A percentile compares a stretch with the other conserved stretches of the same genome.
Evolutionary conservation across 2,888 invertebrate genomes (phyloP).

Genomic region (Eristalis arbustorum): DNA sequence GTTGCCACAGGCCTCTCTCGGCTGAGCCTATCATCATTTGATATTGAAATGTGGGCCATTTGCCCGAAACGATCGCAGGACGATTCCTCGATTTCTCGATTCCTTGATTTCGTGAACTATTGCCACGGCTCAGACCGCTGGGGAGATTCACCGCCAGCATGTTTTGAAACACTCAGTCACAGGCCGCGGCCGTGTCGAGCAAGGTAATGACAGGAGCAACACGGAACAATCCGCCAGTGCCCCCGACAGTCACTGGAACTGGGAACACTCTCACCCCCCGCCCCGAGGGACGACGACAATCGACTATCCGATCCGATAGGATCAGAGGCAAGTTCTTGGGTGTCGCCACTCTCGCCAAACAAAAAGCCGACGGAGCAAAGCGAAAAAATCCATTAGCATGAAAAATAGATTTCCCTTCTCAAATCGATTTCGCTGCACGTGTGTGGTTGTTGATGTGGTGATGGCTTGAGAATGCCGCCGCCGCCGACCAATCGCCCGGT

Average conservation of each 20-base stretch:
- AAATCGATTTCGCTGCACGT: conserved; percentile 55
- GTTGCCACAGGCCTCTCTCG: conserved; percentile 1
- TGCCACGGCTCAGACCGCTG: background rate
- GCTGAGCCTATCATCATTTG: conserved; percentile 47
- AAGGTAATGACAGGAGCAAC: conserved; percentile 55
- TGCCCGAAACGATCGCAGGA: conserved; percentile 28
- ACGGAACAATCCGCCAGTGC: conserved; percentile 63
- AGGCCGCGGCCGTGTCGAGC: background rate
- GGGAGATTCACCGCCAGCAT: conserved; percentile 25
- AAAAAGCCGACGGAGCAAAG: conserved; percentile 27
- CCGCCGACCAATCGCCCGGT: background rate
- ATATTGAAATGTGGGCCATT: conserved; percentile 64
- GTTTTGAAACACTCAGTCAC: conserved; percentile 52
- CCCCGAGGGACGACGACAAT: background rate
- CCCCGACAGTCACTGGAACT: conserved; percentile 59
- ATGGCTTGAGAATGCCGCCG: background rate
- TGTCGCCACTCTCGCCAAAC: background rate
- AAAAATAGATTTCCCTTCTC: conserved; percentile 66
- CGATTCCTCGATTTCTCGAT: conserved; percentile 3
- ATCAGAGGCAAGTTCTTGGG: background rate
- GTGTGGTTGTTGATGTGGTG: background rate
- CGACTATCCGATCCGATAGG: background rate
- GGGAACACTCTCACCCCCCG: conserved; percentile 34
- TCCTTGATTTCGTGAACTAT: background rate
- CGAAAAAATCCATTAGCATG: conserved; percentile 66